phyloP scores from a whole-genome alignment of 2,113 vertebrate species.

The Microcebus ravelobensis region DNA sequence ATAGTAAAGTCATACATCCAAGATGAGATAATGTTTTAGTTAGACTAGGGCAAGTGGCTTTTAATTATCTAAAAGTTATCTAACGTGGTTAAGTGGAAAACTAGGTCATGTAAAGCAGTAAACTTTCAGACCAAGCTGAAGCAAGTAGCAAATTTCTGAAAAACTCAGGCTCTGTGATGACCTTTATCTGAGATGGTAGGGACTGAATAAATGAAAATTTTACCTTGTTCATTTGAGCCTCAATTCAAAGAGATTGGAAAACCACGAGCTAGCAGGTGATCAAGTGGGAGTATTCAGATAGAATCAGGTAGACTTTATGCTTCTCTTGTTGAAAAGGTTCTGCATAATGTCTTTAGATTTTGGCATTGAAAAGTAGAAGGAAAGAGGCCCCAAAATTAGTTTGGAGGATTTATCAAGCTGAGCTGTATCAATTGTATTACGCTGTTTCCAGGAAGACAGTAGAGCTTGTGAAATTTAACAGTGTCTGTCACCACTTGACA shows the following conservation, averaged over 20 bases:
- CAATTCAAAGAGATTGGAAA: conserved; percentile 25
- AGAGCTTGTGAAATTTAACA: conserved; percentile 53
- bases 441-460: conserved; percentile 69
- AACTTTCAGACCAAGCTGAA: neutral
- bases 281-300: conserved; percentile 6
- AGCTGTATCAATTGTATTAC: conserved; percentile 57
- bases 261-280: conserved; percentile 40
- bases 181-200: neutral
- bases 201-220: conserved; percentile 26
- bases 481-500: conserved; percentile 65
- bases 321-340: conserved; percentile 37
- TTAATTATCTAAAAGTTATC: neutral
- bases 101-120: neutral
- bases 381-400: conserved; percentile 34
- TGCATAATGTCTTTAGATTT: conserved; percentile 60
- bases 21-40: neutral
- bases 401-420: conserved; percentile 66
- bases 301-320: conserved; percentile 13
- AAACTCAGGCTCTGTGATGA: neutral
- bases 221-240: conserved; percentile 39
- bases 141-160: neutral
- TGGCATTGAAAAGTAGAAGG: conserved; percentile 52
- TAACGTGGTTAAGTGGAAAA: neutral
- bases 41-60: neutral
- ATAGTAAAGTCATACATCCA: neutral